These are phyloP conservation scores for Erebia epiphron DNA, from an alignment of 2,888 invertebrate genomes.

Conservation along the genomic window DNA sequence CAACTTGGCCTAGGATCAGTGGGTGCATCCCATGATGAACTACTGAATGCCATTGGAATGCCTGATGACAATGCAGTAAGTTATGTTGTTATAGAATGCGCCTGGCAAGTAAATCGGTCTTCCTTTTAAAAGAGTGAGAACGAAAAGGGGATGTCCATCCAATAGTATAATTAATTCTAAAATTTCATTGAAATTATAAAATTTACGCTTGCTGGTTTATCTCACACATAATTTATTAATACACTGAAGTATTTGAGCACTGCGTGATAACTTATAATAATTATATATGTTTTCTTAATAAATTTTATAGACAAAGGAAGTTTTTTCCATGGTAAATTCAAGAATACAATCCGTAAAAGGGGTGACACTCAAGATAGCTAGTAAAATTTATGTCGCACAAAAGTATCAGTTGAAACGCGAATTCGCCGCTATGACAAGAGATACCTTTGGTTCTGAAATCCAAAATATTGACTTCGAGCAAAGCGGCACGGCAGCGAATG, in stretches of 20 bases:
- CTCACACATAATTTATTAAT: too few species aligned
- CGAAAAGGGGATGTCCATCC: too few species aligned
- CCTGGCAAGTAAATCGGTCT: too few species aligned
- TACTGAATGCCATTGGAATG: conserved; percentile 59
- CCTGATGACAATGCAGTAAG: conserved; percentile 59
- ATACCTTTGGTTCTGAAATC: conserved; percentile 84
- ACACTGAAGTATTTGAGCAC: too few species aligned
- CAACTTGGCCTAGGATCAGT: conserved; percentile 63
- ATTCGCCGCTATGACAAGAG: conserved; percentile 80
- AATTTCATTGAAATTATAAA: too few species aligned
- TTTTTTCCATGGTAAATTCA: conserved; percentile 51
- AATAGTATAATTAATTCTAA: too few species aligned
- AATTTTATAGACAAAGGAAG: conserved; percentile 57
- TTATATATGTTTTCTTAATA: too few species aligned
- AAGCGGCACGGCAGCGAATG: conserved; percentile 64
- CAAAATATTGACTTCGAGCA: conserved; percentile 84
- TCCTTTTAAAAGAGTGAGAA: too few species aligned
- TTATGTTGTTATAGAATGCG: neutral
- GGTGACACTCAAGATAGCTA: conserved; percentile 85
- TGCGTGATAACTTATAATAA: too few species aligned
- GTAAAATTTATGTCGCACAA: conserved; percentile 85
- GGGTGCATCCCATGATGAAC: conserved; percentile 64
- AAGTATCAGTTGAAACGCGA: conserved; percentile 72
- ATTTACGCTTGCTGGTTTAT: too few species aligned
- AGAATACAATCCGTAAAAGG: conserved; percentile 60